A percentile compares a stretch with the other conserved stretches of the same genome.
These are phyloP conservation scores for Nesoenas mayeri DNA, from an alignment of 2,113 vertebrate genomes.

Conservation along the genomic window DNA sequence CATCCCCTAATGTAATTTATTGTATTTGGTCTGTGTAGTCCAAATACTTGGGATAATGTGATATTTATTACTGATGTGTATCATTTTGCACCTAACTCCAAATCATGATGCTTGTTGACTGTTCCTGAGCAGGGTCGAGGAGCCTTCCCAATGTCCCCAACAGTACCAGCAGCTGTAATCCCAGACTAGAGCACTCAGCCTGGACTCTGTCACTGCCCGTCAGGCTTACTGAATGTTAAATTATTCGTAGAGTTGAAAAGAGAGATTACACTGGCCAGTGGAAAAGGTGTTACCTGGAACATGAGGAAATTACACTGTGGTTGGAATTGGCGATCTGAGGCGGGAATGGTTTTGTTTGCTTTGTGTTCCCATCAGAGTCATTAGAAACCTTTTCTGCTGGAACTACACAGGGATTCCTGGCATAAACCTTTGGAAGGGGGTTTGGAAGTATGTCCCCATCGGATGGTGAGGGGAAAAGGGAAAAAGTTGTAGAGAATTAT, in stretches of 20 bases:
- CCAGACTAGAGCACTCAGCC: neutral
- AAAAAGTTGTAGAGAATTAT: neutral
- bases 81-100: neutral
- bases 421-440: neutral
- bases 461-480: neutral
- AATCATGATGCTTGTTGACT: neutral
- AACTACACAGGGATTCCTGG: neutral
- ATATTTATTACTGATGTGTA: neutral
- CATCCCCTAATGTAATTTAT: neutral
- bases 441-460: accelerated
- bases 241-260: neutral
- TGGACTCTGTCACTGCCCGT: neutral
- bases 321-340: neutral
- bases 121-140: neutral
- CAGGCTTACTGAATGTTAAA: neutral
- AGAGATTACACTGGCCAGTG: neutral
- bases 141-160: neutral
- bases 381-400: neutral
- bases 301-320: neutral
- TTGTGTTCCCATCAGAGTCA: neutral
- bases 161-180: neutral
- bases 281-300: neutral
- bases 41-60: neutral
- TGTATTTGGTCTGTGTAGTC: neutral
- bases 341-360: neutral